A percentile compares a stretch with the other conserved stretches of the same genome.
Conservation (phyloP, 1,140 invertebrate species). For the Brachionus rubens region DNA sequence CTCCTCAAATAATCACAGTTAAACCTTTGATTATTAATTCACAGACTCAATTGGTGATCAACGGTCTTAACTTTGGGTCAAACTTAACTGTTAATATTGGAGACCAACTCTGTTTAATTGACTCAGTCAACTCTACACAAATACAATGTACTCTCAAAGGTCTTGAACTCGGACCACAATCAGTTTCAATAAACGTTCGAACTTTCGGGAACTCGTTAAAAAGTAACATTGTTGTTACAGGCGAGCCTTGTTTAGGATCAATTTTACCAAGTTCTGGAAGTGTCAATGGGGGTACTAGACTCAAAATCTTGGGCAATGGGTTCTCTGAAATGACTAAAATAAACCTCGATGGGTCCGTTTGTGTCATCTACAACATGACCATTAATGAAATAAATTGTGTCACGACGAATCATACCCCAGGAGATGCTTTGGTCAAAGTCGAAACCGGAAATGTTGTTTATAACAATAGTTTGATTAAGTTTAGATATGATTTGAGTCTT, state of each 20-base stretch:
- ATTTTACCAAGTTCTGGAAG: neutral
- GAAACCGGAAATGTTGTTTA: no score
- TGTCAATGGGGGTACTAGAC: slow-evolving; percentile 51
- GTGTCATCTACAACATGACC: no score
- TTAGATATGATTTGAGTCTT: neutral
- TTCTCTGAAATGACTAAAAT: no score
- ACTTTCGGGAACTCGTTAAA: neutral
- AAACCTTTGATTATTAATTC: neutral
- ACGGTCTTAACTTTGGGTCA: neutral
- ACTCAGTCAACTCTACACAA: slow-evolving; percentile 28
- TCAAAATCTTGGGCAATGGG: slow-evolving; percentile 52
- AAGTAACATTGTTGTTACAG: neutral
- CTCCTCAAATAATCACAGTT: neutral
- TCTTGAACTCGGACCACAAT: neutral
- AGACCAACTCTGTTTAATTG: slow-evolving; percentile 38
- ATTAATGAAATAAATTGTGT: no score
- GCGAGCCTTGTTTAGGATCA: slow-evolving; percentile 3
- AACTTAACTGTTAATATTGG: slow-evolving; percentile 47
- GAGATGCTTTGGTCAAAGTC: no score
- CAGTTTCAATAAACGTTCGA: neutral
- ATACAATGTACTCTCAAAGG: slow-evolving; percentile 32
- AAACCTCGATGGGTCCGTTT: no score
- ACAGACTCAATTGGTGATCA: neutral
- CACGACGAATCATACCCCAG: no score
- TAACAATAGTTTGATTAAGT: neutral